Evolutionary conservation across 1,140 invertebrate genomes (phyloP).

Genomic region (Pomacea maculata): DNA sequence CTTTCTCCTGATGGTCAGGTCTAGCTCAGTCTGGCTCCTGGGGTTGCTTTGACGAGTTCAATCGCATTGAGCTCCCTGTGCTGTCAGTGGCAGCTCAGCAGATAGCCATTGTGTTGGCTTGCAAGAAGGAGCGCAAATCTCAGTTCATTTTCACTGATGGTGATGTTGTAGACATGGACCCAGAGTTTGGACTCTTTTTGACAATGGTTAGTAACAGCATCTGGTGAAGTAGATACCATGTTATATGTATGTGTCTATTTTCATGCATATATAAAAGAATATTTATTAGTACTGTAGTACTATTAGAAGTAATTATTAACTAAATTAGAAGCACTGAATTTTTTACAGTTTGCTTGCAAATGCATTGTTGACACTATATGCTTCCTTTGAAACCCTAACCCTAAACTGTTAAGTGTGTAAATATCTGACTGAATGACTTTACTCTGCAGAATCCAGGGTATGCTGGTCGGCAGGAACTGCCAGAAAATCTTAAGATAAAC

Average conservation of each 20-base stretch:
- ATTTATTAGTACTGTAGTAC: too few relatives aligned
- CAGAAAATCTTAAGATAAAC: constrained; percentile 97
- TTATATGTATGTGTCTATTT: too few relatives aligned
- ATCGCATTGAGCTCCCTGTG: constrained; percentile 93
- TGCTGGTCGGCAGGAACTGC: constrained; percentile 94
- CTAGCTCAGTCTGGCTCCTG: constrained; percentile 94
- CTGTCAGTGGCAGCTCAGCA: constrained; percentile 96
- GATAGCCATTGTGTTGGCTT: constrained; percentile 90
- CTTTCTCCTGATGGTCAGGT: constrained; percentile 67
- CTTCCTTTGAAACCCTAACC: too few relatives aligned
- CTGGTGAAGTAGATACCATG: not conserved
- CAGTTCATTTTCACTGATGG: constrained; percentile 94
- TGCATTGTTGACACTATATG: too few relatives aligned
- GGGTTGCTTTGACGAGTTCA: constrained; percentile 98
- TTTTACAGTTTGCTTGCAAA: too few relatives aligned
- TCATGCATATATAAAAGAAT: too few relatives aligned
- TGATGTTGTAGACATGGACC: constrained; percentile 91
- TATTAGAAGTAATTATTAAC: too few relatives aligned
- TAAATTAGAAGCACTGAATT: too few relatives aligned
- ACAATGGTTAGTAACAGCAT: constrained; percentile 81
- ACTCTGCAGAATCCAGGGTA: constrained; percentile 88
- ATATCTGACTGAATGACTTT: not conserved
- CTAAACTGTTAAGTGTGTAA: not conserved
- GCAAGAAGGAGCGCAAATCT: constrained; percentile 90
- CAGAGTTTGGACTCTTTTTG: constrained; percentile 96